Evolutionary conservation across 2,113 vertebrate species (phyloP), one percentile per base, ranked within the genome.

Genomic region (Prolemur simus): DNA sequence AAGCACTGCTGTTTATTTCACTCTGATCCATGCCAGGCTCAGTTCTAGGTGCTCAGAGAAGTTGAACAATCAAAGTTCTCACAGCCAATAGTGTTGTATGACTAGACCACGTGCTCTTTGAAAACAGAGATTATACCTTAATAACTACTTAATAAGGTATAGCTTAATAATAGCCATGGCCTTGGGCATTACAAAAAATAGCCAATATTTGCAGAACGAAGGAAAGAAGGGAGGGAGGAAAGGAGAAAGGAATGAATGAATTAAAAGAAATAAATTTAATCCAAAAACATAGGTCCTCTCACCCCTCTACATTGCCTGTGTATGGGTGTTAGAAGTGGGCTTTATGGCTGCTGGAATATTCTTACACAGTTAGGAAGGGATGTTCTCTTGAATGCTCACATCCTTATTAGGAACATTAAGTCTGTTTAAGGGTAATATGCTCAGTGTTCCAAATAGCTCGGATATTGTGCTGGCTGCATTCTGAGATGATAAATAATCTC

Each of bases 401-500:
- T 42, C 71, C 32, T 91, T 87, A 68, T 81, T 89, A 74, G 71
- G 87, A 86, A 78, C 17, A 83, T 11, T 32, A 56, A 84, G 47
- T 73, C 42, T 81, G 25, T 77, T 15, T 58, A 63, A 94, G 23
- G 23, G 14, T 58, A 85, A 83, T 60, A 52, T 37, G n/a, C 27
- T 96, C 27, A 77, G 25, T 9, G 5, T 84, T 93, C 42, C 54
- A 95, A 52, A 18, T 8, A 89, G 94, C 49, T 95, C 49, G 76
- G 34, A 68, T 39, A 86, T 3, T 68, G 23, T 84, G 49, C 56
- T 78, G 68, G 58, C 81, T 93, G 18, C 78, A 47, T 89, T 73
- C 15, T 93, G 34, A 90, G 20, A 76, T 96, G 93, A 96, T 90
- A 63, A 25, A 94, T 91, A 94, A 87, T 76, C 63, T 85, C 93